These are phyloP conservation scores for Cranoglanis bouderius DNA, from an alignment of 2,113 vertebrate species.

Conservation along the genomic window DNA sequence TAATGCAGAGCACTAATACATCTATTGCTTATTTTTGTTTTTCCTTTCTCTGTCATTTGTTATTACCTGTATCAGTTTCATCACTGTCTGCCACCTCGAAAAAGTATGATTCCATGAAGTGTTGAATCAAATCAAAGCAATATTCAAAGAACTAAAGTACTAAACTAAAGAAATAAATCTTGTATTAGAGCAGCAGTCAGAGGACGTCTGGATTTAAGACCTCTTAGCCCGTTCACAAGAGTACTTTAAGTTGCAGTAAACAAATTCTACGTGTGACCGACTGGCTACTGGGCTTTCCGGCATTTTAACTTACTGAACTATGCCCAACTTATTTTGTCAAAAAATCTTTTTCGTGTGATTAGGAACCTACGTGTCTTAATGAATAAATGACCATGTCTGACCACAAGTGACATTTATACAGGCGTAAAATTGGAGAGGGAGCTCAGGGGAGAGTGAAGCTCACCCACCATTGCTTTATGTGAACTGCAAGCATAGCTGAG, in stretches of 20 bases:
- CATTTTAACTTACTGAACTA: not conserved
- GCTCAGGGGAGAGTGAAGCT: not conserved
- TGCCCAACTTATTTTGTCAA: not conserved
- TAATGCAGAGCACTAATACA: not conserved
- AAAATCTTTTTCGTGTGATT: not conserved
- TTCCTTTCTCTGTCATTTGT: not conserved
- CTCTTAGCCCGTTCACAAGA: not conserved
- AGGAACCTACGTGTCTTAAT: not conserved
- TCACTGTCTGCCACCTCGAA: not conserved
- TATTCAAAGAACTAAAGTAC: not conserved
- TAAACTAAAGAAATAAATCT: not conserved
- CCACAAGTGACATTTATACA: not conserved
- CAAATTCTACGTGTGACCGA: not conserved
- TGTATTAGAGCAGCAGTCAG: not conserved
- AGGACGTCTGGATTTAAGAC: not conserved
- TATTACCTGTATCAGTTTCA: not conserved
- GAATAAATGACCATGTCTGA: not conserved
- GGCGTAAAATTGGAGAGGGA: not conserved
- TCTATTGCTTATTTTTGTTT: not conserved
- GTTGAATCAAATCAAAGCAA: not conserved
- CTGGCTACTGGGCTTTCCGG: not conserved
- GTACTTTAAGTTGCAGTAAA: not conserved
- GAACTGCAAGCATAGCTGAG: not conserved
- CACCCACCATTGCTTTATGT: not conserved
- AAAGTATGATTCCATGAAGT: not conserved